phyloP scores from a whole-genome alignment of 1,140 invertebrate species.

The Eulimnadia texana region DNA sequence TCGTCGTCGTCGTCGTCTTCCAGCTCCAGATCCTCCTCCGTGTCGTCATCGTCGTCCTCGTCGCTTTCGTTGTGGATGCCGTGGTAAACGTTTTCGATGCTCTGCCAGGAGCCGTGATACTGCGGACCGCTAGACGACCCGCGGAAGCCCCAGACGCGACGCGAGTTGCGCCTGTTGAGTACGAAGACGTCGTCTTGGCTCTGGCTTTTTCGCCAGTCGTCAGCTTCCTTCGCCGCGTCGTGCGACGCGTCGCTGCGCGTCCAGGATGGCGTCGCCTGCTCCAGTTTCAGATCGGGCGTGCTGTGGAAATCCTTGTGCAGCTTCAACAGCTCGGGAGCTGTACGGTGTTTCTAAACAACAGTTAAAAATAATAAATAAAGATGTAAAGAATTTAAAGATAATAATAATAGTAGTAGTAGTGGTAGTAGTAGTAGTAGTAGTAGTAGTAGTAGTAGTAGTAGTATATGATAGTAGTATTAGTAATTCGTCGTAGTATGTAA shows the following conservation, averaged over 20 bases:
- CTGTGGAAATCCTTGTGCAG: slow-evolving; percentile 75
- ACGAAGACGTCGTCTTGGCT: slow-evolving; percentile 31
- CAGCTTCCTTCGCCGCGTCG: background rate
- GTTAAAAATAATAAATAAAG: background rate
- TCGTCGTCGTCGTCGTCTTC: slow-evolving; percentile 1
- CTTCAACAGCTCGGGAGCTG: slow-evolving; percentile 20
- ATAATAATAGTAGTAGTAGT: background rate
- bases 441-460: too few species aligned
- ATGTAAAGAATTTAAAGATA: background rate
- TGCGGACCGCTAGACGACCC: background rate
- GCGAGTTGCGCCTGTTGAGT: slow-evolving; percentile 16
- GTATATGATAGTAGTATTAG: too few species aligned
- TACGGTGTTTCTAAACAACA: slow-evolving; percentile 11
- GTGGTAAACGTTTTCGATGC: slow-evolving; percentile 7
- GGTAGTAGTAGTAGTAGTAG: background rate
- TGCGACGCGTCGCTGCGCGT: background rate
- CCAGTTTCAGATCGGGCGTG: slow-evolving; percentile 54
- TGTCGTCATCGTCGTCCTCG: slow-evolving; percentile 18
- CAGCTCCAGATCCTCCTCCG: background rate
- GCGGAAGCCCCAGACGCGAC: background rate
- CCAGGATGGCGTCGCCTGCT: background rate
- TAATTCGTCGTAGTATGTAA: too few species aligned
- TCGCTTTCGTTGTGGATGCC: slow-evolving; percentile 17
- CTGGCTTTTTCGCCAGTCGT: slow-evolving; percentile 23
- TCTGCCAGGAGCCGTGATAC: background rate